phyloP scores from a whole-genome alignment of 2,888 invertebrate genomes.

The Coleophora flavipennella region DNA sequence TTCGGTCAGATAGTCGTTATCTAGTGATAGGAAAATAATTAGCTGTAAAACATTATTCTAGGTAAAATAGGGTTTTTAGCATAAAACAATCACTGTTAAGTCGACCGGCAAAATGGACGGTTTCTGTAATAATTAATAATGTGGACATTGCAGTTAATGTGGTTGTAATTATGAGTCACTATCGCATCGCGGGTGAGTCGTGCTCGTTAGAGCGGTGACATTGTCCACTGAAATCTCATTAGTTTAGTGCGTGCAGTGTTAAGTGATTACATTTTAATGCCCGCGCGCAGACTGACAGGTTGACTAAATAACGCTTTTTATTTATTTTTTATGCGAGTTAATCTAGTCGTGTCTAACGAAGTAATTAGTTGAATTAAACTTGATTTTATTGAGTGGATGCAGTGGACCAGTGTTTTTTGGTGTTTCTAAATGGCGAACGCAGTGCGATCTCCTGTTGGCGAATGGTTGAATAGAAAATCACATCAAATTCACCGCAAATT shows the following conservation, averaged over 20 bases:
- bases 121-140: neutral
- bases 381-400: too few species aligned
- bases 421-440: slow-evolving; percentile 52
- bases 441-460: slow-evolving; percentile 50
- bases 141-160: slow-evolving; percentile 45
- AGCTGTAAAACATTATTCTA: neutral
- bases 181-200: slow-evolving; percentile 45
- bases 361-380: too few species aligned
- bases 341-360: too few species aligned
- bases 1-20: neutral
- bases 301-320: slow-evolving; percentile 39
- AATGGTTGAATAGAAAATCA: slow-evolving; percentile 57
- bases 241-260: slow-evolving; percentile 62
- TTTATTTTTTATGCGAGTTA: slow-evolving; percentile 22
- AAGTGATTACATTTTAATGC: slow-evolving; percentile 66
- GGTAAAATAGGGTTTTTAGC: too few species aligned
- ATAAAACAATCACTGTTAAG: too few species aligned
- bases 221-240: slow-evolving; percentile 66
- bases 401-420: slow-evolving; percentile 34
- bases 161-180: slow-evolving; percentile 58
- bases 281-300: slow-evolving; percentile 36
- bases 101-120: slow-evolving; percentile 1
- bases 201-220: slow-evolving; percentile 47
- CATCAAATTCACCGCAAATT: slow-evolving; percentile 52
- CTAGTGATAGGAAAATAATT: too few species aligned